Percentiles rank a stretch among this genome's conserved stretches.
phyloP scores from a whole-genome alignment of 2,113 vertebrate genomes.

The Theristicus caerulescens region DNA sequence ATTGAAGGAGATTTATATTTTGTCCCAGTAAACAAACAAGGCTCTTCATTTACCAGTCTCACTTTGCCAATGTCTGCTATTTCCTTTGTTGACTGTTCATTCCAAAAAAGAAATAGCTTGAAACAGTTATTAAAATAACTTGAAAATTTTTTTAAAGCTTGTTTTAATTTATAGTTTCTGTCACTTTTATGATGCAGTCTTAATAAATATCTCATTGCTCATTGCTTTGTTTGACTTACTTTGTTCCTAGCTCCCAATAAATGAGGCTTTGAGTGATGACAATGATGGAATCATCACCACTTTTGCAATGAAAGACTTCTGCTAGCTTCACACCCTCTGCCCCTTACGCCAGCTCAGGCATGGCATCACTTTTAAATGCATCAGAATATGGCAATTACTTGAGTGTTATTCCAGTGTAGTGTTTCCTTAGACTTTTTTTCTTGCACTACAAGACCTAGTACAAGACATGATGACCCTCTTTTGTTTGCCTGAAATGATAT shows the following conservation, averaged over 20 bases:
- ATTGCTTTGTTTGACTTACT: not conserved
- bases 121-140: not conserved
- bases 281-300: not conserved
- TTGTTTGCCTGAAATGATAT: not conserved
- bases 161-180: not conserved
- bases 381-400: not conserved
- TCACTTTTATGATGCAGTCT: not conserved
- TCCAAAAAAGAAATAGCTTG: not conserved
- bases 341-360: not conserved
- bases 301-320: not conserved
- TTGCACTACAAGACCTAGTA: not conserved
- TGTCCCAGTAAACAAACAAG: not conserved
- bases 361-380: not conserved
- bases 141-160: not conserved
- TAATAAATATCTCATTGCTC: not conserved
- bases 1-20: not conserved
- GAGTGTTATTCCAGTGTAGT: not conserved
- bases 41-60: not conserved
- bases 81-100: not conserved
- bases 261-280: not conserved
- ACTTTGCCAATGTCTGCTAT: not conserved
- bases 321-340: not conserved
- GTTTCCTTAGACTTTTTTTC: not conserved
- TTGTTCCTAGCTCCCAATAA: not conserved
- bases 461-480: not conserved